Evolutionary conservation across 2,888 invertebrate species (phyloP).

Genomic region (Synergus gifuensis): DNA sequence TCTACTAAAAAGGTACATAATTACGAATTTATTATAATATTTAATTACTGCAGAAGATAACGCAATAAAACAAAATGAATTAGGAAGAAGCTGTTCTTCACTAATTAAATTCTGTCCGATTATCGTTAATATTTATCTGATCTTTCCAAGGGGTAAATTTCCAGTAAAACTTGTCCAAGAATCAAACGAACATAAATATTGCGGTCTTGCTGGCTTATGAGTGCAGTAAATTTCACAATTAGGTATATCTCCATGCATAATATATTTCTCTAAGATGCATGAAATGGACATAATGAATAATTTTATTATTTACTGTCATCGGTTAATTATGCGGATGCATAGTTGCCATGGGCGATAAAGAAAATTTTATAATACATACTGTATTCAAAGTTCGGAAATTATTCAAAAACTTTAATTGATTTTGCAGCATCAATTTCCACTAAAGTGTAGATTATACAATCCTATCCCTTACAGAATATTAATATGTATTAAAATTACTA

Average conservation of each 20-base stretch:
- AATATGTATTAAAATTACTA: neutral
- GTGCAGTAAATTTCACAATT: neutral
- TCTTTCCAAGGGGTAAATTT: neutral
- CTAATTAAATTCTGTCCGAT: neutral
- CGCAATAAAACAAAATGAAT: neutral
- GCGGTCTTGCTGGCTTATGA: neutral
- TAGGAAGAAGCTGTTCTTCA: neutral
- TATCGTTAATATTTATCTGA: slow-evolving; percentile 9
- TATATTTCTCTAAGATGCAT: neutral
- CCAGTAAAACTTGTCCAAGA: slow-evolving; percentile 1
- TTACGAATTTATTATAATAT: neutral
- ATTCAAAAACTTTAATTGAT: neutral
- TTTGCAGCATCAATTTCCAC: neutral
- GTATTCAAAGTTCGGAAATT: neutral
- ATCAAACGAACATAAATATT: slow-evolving; percentile 14
- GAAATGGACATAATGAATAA: neutral
- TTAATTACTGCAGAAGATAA: neutral
- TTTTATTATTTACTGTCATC: slow-evolving; percentile 20
- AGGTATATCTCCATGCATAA: neutral
- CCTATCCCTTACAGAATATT: too few species aligned
- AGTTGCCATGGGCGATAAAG: neutral
- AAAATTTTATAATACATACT: neutral
- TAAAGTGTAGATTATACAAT: neutral
- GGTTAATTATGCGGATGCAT: neutral
- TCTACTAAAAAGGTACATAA: neutral